These are phyloP conservation scores for Spondyliosoma cantharus DNA, from an alignment of 2,797 vertebrate species.

Conservation along the genomic window DNA sequence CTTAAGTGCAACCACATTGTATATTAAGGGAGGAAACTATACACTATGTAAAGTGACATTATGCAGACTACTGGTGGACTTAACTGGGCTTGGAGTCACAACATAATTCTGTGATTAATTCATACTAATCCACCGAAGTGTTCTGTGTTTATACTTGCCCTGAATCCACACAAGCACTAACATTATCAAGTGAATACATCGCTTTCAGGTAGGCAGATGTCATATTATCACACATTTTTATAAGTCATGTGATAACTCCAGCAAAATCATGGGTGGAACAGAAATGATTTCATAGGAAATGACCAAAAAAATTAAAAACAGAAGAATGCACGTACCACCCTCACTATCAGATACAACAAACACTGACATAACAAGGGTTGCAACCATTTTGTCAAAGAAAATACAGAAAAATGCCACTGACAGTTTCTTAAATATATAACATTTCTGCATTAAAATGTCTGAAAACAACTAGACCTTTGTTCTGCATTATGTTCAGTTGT, in stretches of 20 bases:
- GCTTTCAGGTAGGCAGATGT: background rate
- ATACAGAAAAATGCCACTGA: background rate
- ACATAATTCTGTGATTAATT: conserved; percentile 17
- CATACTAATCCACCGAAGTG: background rate
- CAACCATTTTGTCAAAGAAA: background rate
- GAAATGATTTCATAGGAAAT: background rate
- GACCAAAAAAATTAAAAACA: background rate
- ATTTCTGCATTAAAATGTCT: background rate
- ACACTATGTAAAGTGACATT: background rate
- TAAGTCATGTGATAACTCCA: background rate
- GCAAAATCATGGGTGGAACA: background rate
- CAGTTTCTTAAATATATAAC: background rate
- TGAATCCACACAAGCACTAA: background rate
- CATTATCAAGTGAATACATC: background rate
- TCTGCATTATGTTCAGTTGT: no score
- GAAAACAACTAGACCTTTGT: no score
- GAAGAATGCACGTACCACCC: background rate
- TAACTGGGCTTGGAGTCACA: background rate
- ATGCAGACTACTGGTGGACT: background rate
- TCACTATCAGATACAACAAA: background rate
- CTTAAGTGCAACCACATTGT: background rate
- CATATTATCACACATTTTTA: background rate
- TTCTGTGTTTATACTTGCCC: background rate
- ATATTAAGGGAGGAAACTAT: conserved; percentile 10
- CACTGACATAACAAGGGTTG: background rate